Base-by-base conservation (phyloP, 2,113 vertebrate species). In the Marcusenius ussheri region DNA sequence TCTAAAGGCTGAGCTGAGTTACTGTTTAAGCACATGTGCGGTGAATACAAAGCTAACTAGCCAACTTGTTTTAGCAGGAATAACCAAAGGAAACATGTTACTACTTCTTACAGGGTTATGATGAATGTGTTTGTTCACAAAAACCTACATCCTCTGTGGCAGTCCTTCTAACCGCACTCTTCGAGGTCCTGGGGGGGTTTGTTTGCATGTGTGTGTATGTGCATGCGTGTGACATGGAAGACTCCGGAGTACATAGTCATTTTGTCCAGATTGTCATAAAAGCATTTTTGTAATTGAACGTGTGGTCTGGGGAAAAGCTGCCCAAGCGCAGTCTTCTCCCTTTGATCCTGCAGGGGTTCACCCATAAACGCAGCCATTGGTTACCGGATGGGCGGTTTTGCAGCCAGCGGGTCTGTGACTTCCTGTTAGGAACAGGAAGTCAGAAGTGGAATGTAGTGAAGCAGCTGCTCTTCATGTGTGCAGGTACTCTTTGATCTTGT, bases 331-430 rank as follows among this genome's bases (percentile, higher is more conserved):
- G 93, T 93, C 91, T 93, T 91, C 74, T 90, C 27, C 88, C 93
- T 94, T 95, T 95, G 95, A 96, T 96, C 95, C 95, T 93, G 89
- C 10, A 85, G 47, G 84, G 93, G 94, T 95, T 94, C 42, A 91
- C 93, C 93, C 93, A 94, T 93, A 92, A 94, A 95, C 94, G 93
- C 93, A 58, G 51, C 88, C 89, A 89, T 80, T 83, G 93, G 92
- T 93, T 94, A 93, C 93, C 93, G 93, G 93, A 92, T 93, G 93
- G 94, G 92, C 53, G 88, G 93, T 90, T 80, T 19, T 42, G 74
- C 74, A 80, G 74, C 31, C 17, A 42, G 31, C 13, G 74, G 74
- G 74, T 80, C 74, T 80, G 74, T 42, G 74, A 42, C 35, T 80
- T 80, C 74, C 74, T 80, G 74, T 35, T 6, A 80, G 35, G 74